A percentile compares a stretch with the other conserved stretches of the same genome.
Conservation (phyloP, 2,113 vertebrate genomes). For the Mobula hypostoma region DNA sequence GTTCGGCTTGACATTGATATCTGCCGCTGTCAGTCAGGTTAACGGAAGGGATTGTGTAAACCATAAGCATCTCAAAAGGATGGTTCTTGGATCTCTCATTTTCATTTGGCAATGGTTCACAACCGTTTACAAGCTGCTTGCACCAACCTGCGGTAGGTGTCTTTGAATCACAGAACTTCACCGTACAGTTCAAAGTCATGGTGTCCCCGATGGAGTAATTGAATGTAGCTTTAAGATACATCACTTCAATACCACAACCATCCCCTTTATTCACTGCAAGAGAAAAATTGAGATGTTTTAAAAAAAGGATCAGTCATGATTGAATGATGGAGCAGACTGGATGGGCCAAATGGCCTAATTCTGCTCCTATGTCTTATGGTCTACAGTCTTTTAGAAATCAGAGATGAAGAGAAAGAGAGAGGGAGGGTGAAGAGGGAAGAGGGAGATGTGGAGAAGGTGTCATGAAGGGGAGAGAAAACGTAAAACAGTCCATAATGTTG, state of each 20-base stretch:
- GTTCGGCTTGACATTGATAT: background rate
- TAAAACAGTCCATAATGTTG: too few species aligned
- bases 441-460: too few species aligned
- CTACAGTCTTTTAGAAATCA: too few species aligned
- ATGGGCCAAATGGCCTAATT: too few species aligned
- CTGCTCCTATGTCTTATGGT: too few species aligned
- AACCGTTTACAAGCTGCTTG: background rate
- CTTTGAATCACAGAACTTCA: background rate
- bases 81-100: rapidly evolving
- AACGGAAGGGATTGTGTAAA: background rate
- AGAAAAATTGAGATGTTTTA: background rate
- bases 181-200: background rate
- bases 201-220: background rate
- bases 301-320: background rate
- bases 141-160: background rate
- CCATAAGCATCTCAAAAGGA: too few species aligned
- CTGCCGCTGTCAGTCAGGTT: background rate
- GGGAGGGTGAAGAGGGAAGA: too few species aligned
- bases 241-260: rapidly evolving
- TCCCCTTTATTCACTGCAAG: background rate
- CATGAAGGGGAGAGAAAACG: too few species aligned
- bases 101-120: background rate
- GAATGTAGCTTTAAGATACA: background rate
- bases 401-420: too few species aligned
- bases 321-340: too few species aligned